Percentiles rank a stretch among this genome's conserved stretches.
phyloP scores from a whole-genome alignment of 2,888 invertebrate species.

The Hydroisotoma schaefferi region DNA sequence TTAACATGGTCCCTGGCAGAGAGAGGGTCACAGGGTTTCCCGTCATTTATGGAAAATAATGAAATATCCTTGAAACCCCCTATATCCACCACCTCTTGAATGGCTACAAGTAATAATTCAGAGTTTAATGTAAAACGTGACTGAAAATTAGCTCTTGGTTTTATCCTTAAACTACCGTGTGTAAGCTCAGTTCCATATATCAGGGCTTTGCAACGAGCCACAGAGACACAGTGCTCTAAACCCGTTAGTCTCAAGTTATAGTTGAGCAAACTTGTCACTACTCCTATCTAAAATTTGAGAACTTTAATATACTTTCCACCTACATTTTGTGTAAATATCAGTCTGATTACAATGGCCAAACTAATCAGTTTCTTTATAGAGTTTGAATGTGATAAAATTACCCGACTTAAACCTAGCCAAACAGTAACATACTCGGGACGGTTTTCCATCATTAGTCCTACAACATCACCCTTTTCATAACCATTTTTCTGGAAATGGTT shows the following conservation, averaged over 20 bases:
- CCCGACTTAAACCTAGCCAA: constrained; percentile 80
- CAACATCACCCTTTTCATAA: constrained; percentile 78
- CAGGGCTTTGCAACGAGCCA: constrained; percentile 81
- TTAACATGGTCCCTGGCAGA: neutral
- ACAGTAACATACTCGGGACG: constrained; percentile 84
- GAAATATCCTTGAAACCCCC: constrained; percentile 18
- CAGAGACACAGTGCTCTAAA: constrained; percentile 75
- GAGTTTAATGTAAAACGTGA: no score
- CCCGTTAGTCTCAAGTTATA: constrained; percentile 81
- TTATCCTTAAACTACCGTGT: constrained; percentile 58
- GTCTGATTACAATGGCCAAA: no score
- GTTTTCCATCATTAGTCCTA: constrained; percentile 87
- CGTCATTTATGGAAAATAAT: constrained; percentile 9
- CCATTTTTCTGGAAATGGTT: constrained; percentile 74
- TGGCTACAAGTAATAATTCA: constrained; percentile 8
- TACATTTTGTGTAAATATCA: no score
- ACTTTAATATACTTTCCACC: no score
- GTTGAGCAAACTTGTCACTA: constrained; percentile 85
- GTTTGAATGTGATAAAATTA: constrained; percentile 12
- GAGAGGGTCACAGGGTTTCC: neutral
- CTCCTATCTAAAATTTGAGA: constrained; percentile 64
- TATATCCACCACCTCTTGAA: constrained; percentile 25
- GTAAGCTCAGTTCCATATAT: constrained; percentile 72
- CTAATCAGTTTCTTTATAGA: no score
- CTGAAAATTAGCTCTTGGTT: no score